Percentiles rank a stretch among this genome's conserved stretches.
These are phyloP conservation scores for Diabrotica undecimpunctata DNA, from an alignment of 1,140 invertebrate species.

Conservation along the genomic window DNA sequence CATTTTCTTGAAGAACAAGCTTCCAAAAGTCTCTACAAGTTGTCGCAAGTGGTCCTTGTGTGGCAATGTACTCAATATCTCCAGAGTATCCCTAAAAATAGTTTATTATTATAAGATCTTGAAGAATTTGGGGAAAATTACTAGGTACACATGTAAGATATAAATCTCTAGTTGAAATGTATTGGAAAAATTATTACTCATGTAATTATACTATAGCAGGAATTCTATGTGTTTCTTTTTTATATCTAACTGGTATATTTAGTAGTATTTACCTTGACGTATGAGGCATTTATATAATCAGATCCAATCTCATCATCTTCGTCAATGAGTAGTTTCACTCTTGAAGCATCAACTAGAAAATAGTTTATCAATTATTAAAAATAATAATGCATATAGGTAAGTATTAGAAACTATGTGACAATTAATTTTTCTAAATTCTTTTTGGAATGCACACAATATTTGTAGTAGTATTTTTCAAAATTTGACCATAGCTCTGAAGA, in stretches of 20 bases:
- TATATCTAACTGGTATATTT: too few species aligned
- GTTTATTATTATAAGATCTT: too few species aligned
- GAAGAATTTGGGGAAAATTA: too few species aligned
- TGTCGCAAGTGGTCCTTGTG: constrained; percentile 72
- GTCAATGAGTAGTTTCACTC: constrained; percentile 61
- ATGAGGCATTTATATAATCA: constrained; percentile 83
- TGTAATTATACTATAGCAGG: too few species aligned
- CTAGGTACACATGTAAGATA: too few species aligned
- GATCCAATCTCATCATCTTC: constrained; percentile 58
- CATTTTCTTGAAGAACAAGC: constrained; percentile 74
- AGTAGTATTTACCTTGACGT: constrained; percentile 61
- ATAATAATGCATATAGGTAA: not conserved
- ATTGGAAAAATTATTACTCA: too few species aligned
- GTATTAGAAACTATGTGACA: not conserved
- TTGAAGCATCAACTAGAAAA: constrained; percentile 69
- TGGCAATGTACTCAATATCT: constrained; percentile 72
- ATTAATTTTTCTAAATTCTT: not conserved
- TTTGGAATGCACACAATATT: too few species aligned
- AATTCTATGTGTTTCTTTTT: too few species aligned
- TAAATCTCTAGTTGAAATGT: too few species aligned
- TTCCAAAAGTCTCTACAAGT: constrained; percentile 78
- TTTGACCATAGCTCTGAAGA: too few species aligned
- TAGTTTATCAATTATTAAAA: not conserved
- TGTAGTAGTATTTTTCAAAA: too few species aligned
- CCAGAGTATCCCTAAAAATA: constrained; percentile 60